Base-by-base conservation (phyloP, 2,113 vertebrate genomes). In the Phaethornis superciliosus region DNA sequence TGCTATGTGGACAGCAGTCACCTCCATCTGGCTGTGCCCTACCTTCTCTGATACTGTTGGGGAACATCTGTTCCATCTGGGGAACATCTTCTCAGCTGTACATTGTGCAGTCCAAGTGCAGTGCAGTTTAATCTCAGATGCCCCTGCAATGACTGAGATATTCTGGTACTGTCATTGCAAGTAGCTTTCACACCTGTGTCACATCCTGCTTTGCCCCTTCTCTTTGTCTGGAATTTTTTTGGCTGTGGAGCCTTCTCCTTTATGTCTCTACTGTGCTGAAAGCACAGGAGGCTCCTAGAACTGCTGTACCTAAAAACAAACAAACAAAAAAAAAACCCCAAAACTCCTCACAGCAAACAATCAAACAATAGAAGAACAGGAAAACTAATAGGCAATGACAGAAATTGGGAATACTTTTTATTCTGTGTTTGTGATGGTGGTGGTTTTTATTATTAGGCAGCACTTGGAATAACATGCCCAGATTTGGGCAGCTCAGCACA, bases 31-130 rank as follows among this genome's bases (percentile, higher is more conserved):
- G 6, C 42, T 77, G 59, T 55, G 54, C 46, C 22, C 19, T 59
- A 4, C 16, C 47, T 26, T 19, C 33, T 49, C 64, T 63, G 37
- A 63, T 12, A 54, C 27, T 15, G 0, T 6, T 0, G 2, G 30
- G 28, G 35, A 67, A 47, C 13, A 77, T 55, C 24, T 30, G 74
- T 22, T 22, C 15, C 5, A 0, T 8, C 60, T 59, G 32, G 24
- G n/a, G 54, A 52, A 24, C 1, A 0, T 40, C 51, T 60, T 5
- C 15, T 56, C 0, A 0, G n/a, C 67, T 64, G 49, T 32, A 12
- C 1, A 1, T 18, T 10, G 18, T 56, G 47, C 58, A 22, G 40
- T 27, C 15, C 33, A 32, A 49, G 24, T 0, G 2, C 33, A 4
- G 35, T 6, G 6, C 7, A 40, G 40, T 30, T 60, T 44, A 2